These are phyloP conservation scores for Scortum barcoo DNA, from an alignment of 2,113 vertebrate genomes.

Conservation along the genomic window DNA sequence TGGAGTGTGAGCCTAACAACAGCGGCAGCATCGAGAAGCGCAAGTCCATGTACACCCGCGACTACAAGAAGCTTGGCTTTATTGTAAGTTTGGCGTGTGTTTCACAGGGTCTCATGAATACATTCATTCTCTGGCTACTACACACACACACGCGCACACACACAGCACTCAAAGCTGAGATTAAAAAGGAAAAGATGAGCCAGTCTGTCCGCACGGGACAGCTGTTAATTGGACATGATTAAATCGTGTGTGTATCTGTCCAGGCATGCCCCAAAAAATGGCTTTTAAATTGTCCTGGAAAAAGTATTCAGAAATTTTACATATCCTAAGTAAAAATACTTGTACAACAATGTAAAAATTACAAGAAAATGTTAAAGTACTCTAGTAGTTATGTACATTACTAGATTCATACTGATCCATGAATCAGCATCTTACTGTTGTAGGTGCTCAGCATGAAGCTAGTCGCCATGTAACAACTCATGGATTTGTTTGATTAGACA, in stretches of 20 bases:
- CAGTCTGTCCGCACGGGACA: constrained; percentile 10
- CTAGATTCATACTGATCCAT: background rate
- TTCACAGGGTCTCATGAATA: background rate
- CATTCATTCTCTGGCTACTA: background rate
- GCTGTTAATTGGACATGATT: constrained; percentile 44
- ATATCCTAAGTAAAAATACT: background rate
- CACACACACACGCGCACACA: background rate
- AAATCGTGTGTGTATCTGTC: constrained; percentile 17
- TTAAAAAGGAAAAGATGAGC: background rate
- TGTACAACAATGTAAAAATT: background rate
- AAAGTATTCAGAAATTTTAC: background rate
- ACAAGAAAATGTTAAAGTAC: background rate
- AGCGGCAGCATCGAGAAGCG: constrained; percentile 97
- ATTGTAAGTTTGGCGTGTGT: constrained; percentile 88
- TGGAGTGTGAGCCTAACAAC: constrained; percentile 93
- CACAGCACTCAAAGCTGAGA: background rate
- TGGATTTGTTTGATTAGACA: background rate
- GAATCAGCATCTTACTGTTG: background rate
- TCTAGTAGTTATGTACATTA: background rate
- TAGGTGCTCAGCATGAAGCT: background rate
- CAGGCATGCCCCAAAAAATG: background rate
- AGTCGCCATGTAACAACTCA: background rate
- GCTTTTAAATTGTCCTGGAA: background rate
- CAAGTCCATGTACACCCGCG: constrained; percentile 99
- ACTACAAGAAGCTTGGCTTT: constrained; percentile 99